Conservation (phyloP, 1,140 invertebrate species). For the Caenorhabditis brenneri region DNA sequence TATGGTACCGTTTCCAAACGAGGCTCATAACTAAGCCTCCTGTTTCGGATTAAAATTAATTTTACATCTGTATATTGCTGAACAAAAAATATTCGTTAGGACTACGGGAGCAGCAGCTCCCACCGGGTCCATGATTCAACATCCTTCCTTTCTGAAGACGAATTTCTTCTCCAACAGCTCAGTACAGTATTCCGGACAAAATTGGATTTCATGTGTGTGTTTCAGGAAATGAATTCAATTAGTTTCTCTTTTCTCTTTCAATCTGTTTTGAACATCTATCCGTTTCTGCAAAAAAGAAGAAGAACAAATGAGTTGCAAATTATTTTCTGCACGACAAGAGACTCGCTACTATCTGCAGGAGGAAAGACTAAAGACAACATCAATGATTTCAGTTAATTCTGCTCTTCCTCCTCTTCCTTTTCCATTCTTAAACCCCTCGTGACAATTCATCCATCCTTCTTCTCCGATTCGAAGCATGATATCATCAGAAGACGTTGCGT, state of each 20-base stretch:
- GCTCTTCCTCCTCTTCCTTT: neutral
- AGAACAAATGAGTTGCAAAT: neutral
- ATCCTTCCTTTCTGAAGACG: too few species aligned
- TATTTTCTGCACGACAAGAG: neutral
- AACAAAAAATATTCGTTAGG: too few species aligned
- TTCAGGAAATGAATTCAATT: neutral
- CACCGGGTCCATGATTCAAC: too few species aligned
- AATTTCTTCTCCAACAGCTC: too few species aligned
- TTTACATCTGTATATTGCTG: too few species aligned
- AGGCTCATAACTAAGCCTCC: too few species aligned
- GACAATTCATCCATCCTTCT: neutral
- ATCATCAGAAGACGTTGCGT: conserved; percentile 36
- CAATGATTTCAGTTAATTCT: conserved; percentile 29
- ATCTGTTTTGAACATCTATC: neutral
- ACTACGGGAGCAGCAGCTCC: too few species aligned
- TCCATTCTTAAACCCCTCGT: neutral
- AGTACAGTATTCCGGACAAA: too few species aligned
- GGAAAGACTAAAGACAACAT: neutral
- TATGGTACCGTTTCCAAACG: too few species aligned
- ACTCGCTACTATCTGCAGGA: neutral
- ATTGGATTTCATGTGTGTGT: too few species aligned
- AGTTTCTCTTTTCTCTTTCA: neutral
- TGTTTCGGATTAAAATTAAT: too few species aligned
- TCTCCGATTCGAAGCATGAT: neutral
- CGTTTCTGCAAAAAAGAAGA: neutral